Conservation (phyloP, 2,888 invertebrate genomes). For the Embidobia sp. region DNA sequence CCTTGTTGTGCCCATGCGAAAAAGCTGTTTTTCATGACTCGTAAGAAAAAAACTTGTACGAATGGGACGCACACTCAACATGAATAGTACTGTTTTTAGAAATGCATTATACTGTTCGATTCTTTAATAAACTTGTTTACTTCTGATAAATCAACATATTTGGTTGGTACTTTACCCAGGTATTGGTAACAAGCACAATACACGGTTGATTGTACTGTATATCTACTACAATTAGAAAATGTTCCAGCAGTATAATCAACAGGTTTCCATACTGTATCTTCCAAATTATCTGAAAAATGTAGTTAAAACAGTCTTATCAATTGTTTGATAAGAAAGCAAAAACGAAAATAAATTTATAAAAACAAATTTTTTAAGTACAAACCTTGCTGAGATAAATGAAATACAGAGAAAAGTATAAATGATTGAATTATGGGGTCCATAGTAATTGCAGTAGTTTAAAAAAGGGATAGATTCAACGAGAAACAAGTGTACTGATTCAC, state of each 20-base stretch:
- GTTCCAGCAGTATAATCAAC: neutral
- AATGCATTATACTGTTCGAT: too few species aligned
- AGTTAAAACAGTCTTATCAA: constrained; percentile 9
- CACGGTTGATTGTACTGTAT: constrained; percentile 30
- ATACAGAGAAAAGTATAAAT: constrained; percentile 12
- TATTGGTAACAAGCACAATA: constrained; percentile 37
- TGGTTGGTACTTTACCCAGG: constrained; percentile 52
- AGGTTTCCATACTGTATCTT: neutral
- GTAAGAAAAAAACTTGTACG: too few species aligned
- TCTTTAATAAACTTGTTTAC: constrained; percentile 32
- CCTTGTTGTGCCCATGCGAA: too few species aligned
- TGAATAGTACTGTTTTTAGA: too few species aligned
- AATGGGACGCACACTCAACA: too few species aligned
- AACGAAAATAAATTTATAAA: neutral
- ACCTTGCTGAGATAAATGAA: constrained; percentile 42
- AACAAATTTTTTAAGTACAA: neutral
- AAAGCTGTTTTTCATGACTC: too few species aligned
- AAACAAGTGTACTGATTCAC: constrained; percentile 14
- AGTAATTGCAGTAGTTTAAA: neutral
- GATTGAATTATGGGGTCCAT: constrained; percentile 35
- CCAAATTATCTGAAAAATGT: constrained; percentile 52
- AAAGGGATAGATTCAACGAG: neutral
- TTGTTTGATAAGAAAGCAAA: constrained; percentile 5
- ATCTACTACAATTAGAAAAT: constrained; percentile 38
- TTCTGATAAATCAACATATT: too few species aligned